Evolutionary conservation across 2,797 vertebrate genomes (phyloP), one percentile per base, ranked within the genome.

Genomic region (Acipenser ruthenus): DNA sequence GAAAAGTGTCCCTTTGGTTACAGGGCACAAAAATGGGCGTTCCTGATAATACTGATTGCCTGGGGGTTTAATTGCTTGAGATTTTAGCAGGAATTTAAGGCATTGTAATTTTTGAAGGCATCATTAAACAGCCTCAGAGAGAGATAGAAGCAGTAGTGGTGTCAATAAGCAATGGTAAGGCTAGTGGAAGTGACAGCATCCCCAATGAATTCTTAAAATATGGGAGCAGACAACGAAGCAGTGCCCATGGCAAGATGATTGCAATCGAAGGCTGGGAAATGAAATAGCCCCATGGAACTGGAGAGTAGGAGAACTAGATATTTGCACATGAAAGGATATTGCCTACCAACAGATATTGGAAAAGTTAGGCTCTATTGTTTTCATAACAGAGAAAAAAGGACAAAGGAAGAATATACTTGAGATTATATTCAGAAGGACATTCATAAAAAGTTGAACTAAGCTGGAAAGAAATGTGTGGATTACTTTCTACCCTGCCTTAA

Each of bases 121-220:
- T 37, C 48, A 12, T 59, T 10, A 15, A 59, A 10, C 37, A 63
- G 47, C 48, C 48, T 50, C 50, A n/a, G 51, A 58, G 62, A 48
- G 52, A 63, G 15, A 49, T 2, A 50, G 37, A 50, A 55, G 62
- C 18, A 50, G 37, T 56, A 63, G 65, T 49, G n/a, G 49, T 60
- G n/a, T 62, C 60, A 67, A 10, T 62, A 53, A 48, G 60, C 59
- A 56, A 8, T 11, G 6, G 60, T 48, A 10, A 52, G 10, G 10
- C 52, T 10, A 49, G 60, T 18, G 9, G 10, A 68, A 58, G 48
- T 58, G 48, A 49, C 67, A 68, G 52, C 47, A n/a, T 58, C 48
- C 52, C 47, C 52, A 63, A 63, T 50, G 48, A 58, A 49, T 56
- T 50, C 37, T 10, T 62, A 48, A 48, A 58, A 48, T 49, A 50